Base-by-base conservation (phyloP, 35 echinoderm and acorn worm genomes). In the Apostichopus japonicus region DNA sequence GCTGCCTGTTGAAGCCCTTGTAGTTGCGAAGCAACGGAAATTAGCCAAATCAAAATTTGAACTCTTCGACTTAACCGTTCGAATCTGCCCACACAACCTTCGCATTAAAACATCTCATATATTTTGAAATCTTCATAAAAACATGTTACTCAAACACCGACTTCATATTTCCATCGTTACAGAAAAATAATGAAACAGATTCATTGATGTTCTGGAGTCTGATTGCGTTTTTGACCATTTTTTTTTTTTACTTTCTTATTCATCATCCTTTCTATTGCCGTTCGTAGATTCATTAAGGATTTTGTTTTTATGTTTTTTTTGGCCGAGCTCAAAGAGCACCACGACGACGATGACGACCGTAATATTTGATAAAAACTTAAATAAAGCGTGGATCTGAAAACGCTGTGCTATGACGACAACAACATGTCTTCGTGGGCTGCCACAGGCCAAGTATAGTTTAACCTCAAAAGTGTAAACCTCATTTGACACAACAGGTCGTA, bases 401-500 rank as follows among this genome's bases (percentile, higher is more conserved):
- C 33, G 33, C 13, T 61, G 13, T 61, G 13, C 57, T 61, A 61
- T 10, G 8, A 61, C 13, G 57, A 61, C 57, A 61, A 61, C 57
- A 10, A 61, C 13, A 61, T 61, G 7, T 61, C 57, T 61, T 61
- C 13, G 81, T 10, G 44, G 54, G 81, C 56, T 84, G 81, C 56
- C 57, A 58, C 81, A 55, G 54, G 54, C 55, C 14, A 84, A 6
- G 81, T 57, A 25, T 25, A 84, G 56, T 84, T 84, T 84, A 57
- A 84, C 54, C 81, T 84, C 81, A 59, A 58, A 84, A 84, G 81
- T 24, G 81, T 84, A 58, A 84, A 84, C 81, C 81, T 62, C 19
- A 62, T 62, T 84, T 84, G 81, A 54, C 81, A 84, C 81, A 84
- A 84, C 81, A 84, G 81, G 81, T 84, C 53, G 17, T 22, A 84